Base-by-base conservation (phyloP, 2,797 vertebrate species). In the Arnoldichthys spilopterus region DNA sequence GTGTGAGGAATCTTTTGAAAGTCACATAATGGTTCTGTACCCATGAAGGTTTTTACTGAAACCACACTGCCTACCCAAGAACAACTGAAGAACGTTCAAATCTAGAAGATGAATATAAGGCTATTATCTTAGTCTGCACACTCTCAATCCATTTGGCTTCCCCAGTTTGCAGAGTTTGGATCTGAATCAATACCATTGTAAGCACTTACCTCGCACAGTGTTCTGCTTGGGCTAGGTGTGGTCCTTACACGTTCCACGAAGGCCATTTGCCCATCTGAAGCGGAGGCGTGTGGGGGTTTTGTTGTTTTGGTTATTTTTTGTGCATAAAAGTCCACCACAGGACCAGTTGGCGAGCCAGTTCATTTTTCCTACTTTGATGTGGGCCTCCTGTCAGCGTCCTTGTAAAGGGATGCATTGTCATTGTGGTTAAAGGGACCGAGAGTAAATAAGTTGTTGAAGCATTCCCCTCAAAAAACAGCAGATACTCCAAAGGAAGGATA, bases 351-450 rank as follows among this genome's bases (percentile, higher is more conserved):
- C 82, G 85, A 84, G 86, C 85, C 81, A 89, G 88, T 90, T 90
- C 72, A 47, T 69, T 88, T 88, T 91, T 91, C 88, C 89, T 87
- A 43, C 86, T 90, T 88, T 88, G 88, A 87, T 87, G 83, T 83
- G 87, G 86, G 86, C 90, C 90, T 91, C 91, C 64, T 89, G 74
- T 89, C 88, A 85, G 84, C 84, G 79, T 91, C 90, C 86, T 76
- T 85, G 90, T 94, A 94, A 94, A 93, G 93, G 92, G 92, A 92
- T 93, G 73, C 80, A 89, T 82, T 90, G 92, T 94, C 91, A 90
- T 84, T 92, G 74, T 90, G 91, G 88, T 86, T 73, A 89, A 91
- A 88, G 82, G 90, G 89, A 87, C 80, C 82, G 83, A 87, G 74
- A 86, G 75, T 79, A 77, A 78, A 80, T 66, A 80, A 32, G 82